Evolutionary conservation across 2,797 vertebrate genomes (phyloP).

Genomic region (Centroberyx gerrardi): DNA sequence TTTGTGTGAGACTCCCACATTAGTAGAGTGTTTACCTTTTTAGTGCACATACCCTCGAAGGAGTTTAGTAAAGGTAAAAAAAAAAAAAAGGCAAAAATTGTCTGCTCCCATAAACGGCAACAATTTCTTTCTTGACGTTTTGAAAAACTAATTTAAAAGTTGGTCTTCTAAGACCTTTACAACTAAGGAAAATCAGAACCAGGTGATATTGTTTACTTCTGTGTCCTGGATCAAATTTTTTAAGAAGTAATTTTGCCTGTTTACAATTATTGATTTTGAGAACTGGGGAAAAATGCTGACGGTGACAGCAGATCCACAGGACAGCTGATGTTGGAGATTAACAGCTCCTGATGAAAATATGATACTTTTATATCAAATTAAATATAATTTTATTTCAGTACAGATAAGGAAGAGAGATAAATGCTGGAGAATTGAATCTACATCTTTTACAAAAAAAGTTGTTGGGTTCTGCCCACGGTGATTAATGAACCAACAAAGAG

Average conservation of each 20-base stretch:
- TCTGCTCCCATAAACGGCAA: not conserved
- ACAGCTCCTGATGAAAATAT: not conserved
- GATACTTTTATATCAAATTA: not conserved
- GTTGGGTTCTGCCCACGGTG: not conserved
- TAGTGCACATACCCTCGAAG: not conserved
- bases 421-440: not conserved
- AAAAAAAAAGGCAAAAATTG: not conserved
- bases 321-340: not conserved
- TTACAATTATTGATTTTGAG: not conserved
- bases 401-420: not conserved
- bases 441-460: conserved; percentile 6
- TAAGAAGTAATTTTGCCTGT: not conserved
- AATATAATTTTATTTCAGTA: not conserved
- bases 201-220: not conserved
- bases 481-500: conserved; percentile 15
- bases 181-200: not conserved
- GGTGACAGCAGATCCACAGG: too few species aligned
- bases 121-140: not conserved
- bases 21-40: not conserved
- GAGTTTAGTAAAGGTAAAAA: too few species aligned
- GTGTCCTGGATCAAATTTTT: not conserved
- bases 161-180: too few species aligned
- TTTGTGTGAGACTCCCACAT: not conserved
- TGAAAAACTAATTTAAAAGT: not conserved
- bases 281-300: too few species aligned